Evolutionary conservation across 1,140 invertebrate species (phyloP).

Genomic region (Ceratina calcarata): DNA sequence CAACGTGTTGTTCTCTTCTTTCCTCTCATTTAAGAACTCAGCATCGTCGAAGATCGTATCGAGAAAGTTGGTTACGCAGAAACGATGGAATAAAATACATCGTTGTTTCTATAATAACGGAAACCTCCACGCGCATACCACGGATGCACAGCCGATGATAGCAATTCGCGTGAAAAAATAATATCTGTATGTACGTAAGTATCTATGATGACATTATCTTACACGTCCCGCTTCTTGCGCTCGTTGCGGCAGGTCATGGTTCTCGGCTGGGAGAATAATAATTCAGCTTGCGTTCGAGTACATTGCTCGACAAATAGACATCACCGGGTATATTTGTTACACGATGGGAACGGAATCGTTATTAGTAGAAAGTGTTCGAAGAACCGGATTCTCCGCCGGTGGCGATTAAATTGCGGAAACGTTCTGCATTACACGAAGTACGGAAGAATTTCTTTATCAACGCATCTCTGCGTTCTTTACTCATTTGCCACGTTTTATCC

Average conservation of each 20-base stretch:
- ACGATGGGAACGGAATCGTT: constrained; percentile 71
- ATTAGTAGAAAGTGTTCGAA: constrained; percentile 76
- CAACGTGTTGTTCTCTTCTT: constrained; percentile 1
- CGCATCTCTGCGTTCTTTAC: constrained; percentile 29
- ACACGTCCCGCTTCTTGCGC: constrained; percentile 30
- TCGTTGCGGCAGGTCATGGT: constrained; percentile 52
- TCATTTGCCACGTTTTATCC: too few relatives aligned
- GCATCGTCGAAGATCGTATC: background rate
- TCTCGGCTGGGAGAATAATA: constrained; percentile 27
- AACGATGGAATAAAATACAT: constrained; percentile 2
- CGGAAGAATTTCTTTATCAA: constrained; percentile 52
- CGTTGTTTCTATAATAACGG: constrained; percentile 31
- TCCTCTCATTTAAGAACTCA: background rate
- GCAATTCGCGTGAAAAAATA: constrained; percentile 12
- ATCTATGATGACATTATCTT: constrained; percentile 13
- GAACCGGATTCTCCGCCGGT: constrained; percentile 64
- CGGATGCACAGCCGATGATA: constrained; percentile 28
- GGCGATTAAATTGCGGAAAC: constrained; percentile 65
- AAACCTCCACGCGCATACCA: constrained; percentile 3
- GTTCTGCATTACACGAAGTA: constrained; percentile 48
- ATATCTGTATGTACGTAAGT: too few relatives aligned
- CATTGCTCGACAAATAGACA: constrained; percentile 17
- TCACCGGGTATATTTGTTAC: constrained; percentile 6
- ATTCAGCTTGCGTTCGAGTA: constrained; percentile 24
- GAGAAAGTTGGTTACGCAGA: background rate